A percentile compares a stretch with the other conserved stretches of the same genome.
phyloP scores from a whole-genome alignment of 2,113 vertebrate species.

The Pipa parva region DNA sequence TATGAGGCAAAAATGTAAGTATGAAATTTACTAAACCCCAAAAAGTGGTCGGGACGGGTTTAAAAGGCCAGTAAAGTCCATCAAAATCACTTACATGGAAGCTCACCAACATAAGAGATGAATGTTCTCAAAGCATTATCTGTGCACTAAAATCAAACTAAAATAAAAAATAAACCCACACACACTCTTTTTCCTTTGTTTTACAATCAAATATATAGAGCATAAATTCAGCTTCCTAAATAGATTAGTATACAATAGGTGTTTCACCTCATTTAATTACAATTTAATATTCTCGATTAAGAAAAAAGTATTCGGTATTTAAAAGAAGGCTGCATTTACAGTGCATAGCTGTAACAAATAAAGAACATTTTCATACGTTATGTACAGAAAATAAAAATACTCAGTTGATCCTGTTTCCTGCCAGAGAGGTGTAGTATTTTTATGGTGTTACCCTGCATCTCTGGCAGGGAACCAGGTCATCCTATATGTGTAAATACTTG shows the following conservation, averaged over 20 bases:
- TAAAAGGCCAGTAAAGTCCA: slow-evolving; percentile 55
- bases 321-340: slow-evolving; percentile 99
- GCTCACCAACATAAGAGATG: slow-evolving; percentile 68
- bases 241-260: slow-evolving; percentile 88
- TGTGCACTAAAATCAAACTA: slow-evolving; percentile 61
- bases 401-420: slow-evolving; percentile 60
- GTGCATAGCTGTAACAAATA: slow-evolving; percentile 99
- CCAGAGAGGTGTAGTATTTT: slow-evolving; percentile 1
- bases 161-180: slow-evolving; percentile 54
- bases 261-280: slow-evolving; percentile 87
- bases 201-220: slow-evolving; percentile 95
- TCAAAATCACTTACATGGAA: slow-evolving; percentile 60
- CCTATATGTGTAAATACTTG: slow-evolving; percentile 91
- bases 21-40: too few relatives aligned
- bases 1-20: not conserved
- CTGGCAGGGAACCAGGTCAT: slow-evolving; percentile 47
- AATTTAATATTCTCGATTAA: slow-evolving; percentile 91
- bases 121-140: slow-evolving; percentile 59
- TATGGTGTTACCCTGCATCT: not conserved
- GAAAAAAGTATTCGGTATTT: slow-evolving; percentile 87
- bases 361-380: slow-evolving; percentile 83
- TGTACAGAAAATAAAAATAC: slow-evolving; percentile 99
- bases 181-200: slow-evolving; percentile 58
- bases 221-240: slow-evolving; percentile 85
- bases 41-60: too few relatives aligned